These are phyloP conservation scores for Beaufortia kweichowensis DNA, from an alignment of 2,113 vertebrate genomes.

Conservation along the genomic window DNA sequence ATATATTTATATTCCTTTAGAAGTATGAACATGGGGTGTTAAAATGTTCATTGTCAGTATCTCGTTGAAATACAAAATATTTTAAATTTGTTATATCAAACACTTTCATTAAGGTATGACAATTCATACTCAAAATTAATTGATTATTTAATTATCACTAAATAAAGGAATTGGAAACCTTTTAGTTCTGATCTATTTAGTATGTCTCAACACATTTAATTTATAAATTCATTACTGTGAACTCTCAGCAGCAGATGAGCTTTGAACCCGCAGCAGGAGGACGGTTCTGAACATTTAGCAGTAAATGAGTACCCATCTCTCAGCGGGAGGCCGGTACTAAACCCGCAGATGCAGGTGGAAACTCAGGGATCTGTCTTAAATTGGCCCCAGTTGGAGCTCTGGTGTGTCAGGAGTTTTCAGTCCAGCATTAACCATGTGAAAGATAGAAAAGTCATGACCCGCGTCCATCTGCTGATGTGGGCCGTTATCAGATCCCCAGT, in stretches of 20 bases:
- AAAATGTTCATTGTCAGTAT: too few species aligned
- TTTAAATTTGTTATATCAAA: too few species aligned
- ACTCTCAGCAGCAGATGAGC: not conserved
- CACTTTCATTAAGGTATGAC: too few species aligned
- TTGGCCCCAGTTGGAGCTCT: conserved; percentile 1
- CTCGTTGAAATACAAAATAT: too few species aligned
- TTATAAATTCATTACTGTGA: conserved; percentile 1
- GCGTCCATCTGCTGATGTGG: conserved; percentile 3
- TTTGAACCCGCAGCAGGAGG: conserved; percentile 6
- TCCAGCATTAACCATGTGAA: conserved; percentile 7
- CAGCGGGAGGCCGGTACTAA: not conserved
- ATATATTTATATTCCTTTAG: too few species aligned
- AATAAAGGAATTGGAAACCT: too few species aligned
- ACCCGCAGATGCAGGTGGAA: not conserved
- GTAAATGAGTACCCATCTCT: conserved; percentile 7
- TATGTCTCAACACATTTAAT: too few species aligned
- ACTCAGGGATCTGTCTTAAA: conserved; percentile 4
- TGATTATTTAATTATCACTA: too few species aligned
- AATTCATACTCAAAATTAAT: too few species aligned
- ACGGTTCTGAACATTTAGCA: conserved; percentile 1
- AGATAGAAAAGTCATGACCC: conserved; percentile 14
- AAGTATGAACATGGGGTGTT: too few species aligned
- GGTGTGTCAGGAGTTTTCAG: conserved; percentile 9
- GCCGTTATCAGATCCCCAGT: not conserved
- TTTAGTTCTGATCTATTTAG: too few species aligned